A percentile compares a stretch with the other conserved stretches of the same genome.
Evolutionary conservation across 1,140 invertebrate genomes (phyloP).

Genomic region (Drosophila virilis): DNA sequence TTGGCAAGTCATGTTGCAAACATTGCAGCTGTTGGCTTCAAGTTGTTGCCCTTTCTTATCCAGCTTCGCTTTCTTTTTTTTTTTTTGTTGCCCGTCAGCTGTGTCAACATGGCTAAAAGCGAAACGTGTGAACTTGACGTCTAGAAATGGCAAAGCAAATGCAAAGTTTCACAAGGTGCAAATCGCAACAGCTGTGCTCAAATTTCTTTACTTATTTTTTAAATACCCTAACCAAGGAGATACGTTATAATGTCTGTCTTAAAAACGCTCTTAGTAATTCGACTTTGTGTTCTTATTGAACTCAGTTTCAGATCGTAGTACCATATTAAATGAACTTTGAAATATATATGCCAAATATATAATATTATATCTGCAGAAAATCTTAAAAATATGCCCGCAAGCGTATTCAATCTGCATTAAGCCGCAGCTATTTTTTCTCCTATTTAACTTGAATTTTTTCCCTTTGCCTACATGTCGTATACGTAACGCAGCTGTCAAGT

Average conservation of each 20-base stretch:
- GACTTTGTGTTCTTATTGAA: no score
- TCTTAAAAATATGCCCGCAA: no score
- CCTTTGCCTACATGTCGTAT: conserved; percentile 17
- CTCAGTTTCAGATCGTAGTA: no score
- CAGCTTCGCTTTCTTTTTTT: neutral
- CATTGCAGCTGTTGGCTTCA: conserved; percentile 32
- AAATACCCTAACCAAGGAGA: neutral
- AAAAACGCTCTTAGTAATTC: no score
- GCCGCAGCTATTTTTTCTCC: neutral
- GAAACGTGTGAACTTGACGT: conserved; percentile 44
- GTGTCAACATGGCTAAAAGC: conserved; percentile 46
- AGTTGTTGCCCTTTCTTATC: conserved; percentile 18
- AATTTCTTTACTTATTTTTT: conserved; percentile 2
- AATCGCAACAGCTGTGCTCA: conserved; percentile 48
- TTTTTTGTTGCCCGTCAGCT: conserved; percentile 26
- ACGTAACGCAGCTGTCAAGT: conserved; percentile 46
- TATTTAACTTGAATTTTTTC: neutral
- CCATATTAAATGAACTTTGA: no score
- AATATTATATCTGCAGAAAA: no score
- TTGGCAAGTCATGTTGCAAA: conserved; percentile 43
- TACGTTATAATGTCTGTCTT: neutral
- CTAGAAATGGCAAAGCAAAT: conserved; percentile 25
- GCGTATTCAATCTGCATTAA: neutral
- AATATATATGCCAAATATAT: no score
- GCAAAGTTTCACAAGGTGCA: conserved; percentile 50